Percentiles rank a stretch among this genome's conserved stretches.
These are phyloP conservation scores for Ochotona princeps DNA, from an alignment of 2,113 vertebrate genomes.

Conservation along the genomic window DNA sequence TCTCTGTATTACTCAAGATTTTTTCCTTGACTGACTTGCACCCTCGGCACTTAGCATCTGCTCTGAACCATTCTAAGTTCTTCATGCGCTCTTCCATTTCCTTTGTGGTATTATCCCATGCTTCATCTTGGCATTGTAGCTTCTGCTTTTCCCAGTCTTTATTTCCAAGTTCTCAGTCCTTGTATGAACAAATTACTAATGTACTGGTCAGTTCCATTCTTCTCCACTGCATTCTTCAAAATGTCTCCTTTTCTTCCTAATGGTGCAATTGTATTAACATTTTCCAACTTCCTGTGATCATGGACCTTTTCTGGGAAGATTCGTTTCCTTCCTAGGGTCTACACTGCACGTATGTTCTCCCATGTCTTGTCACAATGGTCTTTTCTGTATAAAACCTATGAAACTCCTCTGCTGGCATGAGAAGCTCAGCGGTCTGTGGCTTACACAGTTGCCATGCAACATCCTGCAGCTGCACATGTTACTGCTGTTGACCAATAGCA, in stretches of 20 bases:
- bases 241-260: background rate
- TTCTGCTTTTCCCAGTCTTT: background rate
- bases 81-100: background rate
- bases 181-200: background rate
- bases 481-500: background rate
- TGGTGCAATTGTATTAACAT: background rate
- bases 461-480: background rate
- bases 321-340: conserved; percentile 45
- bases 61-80: background rate
- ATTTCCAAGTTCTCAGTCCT: background rate
- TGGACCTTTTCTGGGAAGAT: conserved; percentile 14
- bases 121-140: background rate
- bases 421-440: background rate
- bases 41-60: background rate
- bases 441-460: background rate
- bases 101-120: background rate
- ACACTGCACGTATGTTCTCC: conserved; percentile 9
- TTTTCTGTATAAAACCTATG: conserved; percentile 26
- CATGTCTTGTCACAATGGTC: background rate
- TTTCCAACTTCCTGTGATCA: conserved; percentile 8
- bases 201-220: background rate
- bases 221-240: background rate
- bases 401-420: background rate
- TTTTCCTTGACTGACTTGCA: background rate
- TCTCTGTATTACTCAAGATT: background rate